A percentile compares a stretch with the other conserved stretches of the same genome.
These are phyloP conservation scores for Aspidoscelis tigris DNA, from an alignment of 2,113 vertebrate genomes.

Conservation along the genomic window DNA sequence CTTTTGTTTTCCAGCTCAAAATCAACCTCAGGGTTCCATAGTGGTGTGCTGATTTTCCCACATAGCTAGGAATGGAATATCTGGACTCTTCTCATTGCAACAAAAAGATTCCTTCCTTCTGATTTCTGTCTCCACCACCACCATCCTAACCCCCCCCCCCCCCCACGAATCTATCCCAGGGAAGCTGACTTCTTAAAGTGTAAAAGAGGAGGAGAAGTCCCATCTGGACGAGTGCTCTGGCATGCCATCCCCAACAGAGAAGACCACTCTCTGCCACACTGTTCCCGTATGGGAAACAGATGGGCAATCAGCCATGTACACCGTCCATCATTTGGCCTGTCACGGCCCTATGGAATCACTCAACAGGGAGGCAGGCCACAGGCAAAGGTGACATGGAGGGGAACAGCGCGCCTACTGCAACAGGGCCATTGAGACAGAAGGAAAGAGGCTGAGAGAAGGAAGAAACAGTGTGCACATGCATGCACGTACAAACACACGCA, in stretches of 20 bases:
- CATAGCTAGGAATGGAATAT: neutral
- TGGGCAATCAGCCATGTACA: constrained; percentile 8
- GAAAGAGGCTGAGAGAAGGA: neutral
- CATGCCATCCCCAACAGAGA: constrained; percentile 4
- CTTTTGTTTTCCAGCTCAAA: neutral
- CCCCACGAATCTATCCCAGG: neutral
- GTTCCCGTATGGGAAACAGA: constrained; percentile 32
- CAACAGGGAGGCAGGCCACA: constrained; percentile 15
- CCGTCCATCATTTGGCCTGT: constrained; percentile 32
- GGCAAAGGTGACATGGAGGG: constrained; percentile 11
- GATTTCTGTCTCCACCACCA: neutral
- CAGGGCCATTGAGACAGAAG: neutral
- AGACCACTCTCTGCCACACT: constrained; percentile 18
- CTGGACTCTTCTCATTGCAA: neutral
- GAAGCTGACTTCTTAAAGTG: neutral
- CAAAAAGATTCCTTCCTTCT: neutral
- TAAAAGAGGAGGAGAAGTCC: neutral
- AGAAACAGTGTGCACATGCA: no score
- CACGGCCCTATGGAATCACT: constrained; percentile 3
- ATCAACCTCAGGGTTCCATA: neutral
- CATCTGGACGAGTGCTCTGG: constrained; percentile 16
- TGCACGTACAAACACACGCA: neutral
- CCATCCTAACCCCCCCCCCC: neutral
- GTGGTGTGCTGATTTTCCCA: neutral
- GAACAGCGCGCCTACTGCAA: neutral